Evolutionary conservation across 2,888 invertebrate genomes (phyloP).

Genomic region (Diabrotica balteata): DNA sequence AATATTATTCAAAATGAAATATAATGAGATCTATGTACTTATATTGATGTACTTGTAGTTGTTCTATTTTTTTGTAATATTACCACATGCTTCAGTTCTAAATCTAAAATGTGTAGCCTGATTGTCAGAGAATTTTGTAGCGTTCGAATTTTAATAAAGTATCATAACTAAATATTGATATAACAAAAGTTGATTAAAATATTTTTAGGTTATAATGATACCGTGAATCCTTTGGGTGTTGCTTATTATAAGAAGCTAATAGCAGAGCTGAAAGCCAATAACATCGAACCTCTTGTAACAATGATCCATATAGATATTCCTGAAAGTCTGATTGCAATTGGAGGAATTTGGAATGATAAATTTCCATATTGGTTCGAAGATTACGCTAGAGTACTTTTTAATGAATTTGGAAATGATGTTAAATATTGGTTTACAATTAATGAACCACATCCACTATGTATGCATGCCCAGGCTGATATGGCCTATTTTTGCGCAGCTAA

Average conservation of each 20-base stretch:
- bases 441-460: constrained; percentile 23
- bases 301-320: constrained; percentile 26
- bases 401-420: constrained; percentile 23
- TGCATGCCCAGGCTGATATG: constrained; percentile 13
- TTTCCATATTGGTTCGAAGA: constrained; percentile 20
- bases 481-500: constrained; percentile 19
- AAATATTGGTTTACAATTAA: constrained; percentile 30
- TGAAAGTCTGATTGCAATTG: constrained; percentile 19
- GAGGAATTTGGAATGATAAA: constrained; percentile 18
- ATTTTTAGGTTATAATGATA: constrained; percentile 15
- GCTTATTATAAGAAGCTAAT: constrained; percentile 21
- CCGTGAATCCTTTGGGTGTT: constrained; percentile 15
- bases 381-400: constrained; percentile 21
- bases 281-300: constrained; percentile 29
- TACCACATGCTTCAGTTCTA: too few species aligned
- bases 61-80: too few species aligned
- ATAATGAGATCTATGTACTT: too few species aligned
- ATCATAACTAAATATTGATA: too few species aligned
- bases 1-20: too few species aligned
- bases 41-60: too few species aligned
- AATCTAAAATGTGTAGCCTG: too few species aligned
- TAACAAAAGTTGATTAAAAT: too few species aligned
- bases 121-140: too few species aligned
- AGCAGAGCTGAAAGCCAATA: constrained; percentile 15
- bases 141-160: too few species aligned